Percentiles rank a stretch among this genome's conserved stretches.
phyloP scores from a whole-genome alignment of 2,113 vertebrate species.

The Tachuris rubrigastra region DNA sequence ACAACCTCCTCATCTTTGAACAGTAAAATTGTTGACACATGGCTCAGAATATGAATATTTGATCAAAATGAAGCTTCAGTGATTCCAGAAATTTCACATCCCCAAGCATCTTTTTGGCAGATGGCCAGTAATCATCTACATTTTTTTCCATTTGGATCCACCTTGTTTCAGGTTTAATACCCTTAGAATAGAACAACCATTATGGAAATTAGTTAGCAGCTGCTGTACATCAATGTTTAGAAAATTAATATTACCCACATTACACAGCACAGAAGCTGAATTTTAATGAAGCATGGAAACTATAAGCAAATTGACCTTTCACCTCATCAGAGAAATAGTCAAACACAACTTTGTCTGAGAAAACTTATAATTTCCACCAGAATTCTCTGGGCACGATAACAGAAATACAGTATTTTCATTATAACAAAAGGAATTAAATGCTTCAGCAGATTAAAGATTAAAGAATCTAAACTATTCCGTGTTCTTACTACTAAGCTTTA shows the following conservation, averaged over 20 bases:
- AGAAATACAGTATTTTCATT: constrained; percentile 58
- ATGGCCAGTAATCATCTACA: constrained; percentile 68
- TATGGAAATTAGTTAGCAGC: constrained; percentile 81
- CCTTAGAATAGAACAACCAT: constrained; percentile 71
- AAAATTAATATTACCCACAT: constrained; percentile 80
- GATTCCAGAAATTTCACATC: constrained; percentile 66
- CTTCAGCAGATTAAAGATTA: constrained; percentile 59
- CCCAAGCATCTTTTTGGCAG: constrained; percentile 66
- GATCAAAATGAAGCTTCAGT: constrained; percentile 65
- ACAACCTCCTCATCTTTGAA: constrained; percentile 28
- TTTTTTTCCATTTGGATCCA: constrained; percentile 66
- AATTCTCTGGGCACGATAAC: constrained; percentile 58
- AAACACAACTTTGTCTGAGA: constrained; percentile 69
- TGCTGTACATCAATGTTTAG: constrained; percentile 79
- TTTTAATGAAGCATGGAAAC: constrained; percentile 79
- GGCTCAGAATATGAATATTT: constrained; percentile 64
- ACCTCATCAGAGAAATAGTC: constrained; percentile 75
- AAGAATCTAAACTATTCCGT: constrained; percentile 59
- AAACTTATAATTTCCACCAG: constrained; percentile 66
- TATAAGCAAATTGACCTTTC: constrained; percentile 75
- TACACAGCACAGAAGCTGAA: constrained; percentile 71
- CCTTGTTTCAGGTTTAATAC: constrained; percentile 76
- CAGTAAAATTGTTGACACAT: constrained; percentile 47
- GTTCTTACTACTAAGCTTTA: constrained; percentile 65
- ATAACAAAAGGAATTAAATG: constrained; percentile 56